These are phyloP conservation scores for Saturnia pavonia DNA, from an alignment of 2,888 invertebrate species.

Conservation along the genomic window DNA sequence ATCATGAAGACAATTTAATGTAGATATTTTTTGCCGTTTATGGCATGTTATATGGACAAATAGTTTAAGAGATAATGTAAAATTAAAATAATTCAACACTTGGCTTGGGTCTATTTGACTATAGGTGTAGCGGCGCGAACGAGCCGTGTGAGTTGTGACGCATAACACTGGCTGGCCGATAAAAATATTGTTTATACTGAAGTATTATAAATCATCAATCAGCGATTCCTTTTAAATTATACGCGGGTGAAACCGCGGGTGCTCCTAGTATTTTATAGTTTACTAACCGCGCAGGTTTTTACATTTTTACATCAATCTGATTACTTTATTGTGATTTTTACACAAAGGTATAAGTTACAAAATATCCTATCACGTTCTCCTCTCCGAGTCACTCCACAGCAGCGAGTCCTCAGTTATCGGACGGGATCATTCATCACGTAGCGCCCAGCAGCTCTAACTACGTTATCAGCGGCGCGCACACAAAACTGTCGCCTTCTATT, in stretches of 20 bases:
- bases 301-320: not conserved
- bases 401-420: not conserved
- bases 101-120: no score
- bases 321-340: not conserved
- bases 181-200: no score
- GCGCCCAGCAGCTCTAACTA: constrained; percentile 21
- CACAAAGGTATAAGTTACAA: not conserved
- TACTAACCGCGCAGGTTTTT: not conserved
- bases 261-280: not conserved
- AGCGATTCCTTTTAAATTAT: no score
- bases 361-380: constrained; percentile 28
- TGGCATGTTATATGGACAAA: no score
- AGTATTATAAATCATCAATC: no score
- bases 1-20: no score
- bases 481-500: constrained; percentile 55
- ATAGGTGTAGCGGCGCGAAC: no score
- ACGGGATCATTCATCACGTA: constrained; percentile 3
- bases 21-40: no score
- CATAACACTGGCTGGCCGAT: no score
- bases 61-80: no score
- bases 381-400: not conserved
- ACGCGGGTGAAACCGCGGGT: not conserved
- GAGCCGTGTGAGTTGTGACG: no score
- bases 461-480: constrained; percentile 53
- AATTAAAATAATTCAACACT: no score